Evolutionary conservation across 1,140 invertebrate genomes (phyloP), one percentile per base, ranked within the genome.

Genomic region (Cecropterus lyciades): DNA sequence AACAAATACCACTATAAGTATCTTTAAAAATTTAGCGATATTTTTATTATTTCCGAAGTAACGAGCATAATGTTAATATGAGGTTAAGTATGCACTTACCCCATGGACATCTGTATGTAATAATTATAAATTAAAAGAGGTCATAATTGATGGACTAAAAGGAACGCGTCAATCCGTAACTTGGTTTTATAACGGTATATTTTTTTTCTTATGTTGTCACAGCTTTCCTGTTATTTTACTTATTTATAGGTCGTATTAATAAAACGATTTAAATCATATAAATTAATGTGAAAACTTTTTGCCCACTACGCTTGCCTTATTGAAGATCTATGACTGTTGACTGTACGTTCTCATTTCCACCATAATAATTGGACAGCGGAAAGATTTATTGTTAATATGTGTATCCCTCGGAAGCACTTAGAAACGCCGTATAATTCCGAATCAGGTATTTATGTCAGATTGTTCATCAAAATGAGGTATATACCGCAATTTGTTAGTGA

Each of bases 391-490:
- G 49, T 45, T 13, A 43, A 48, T 49, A n/a, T 48, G 24, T 57
- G 14, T 59, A 57, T 56, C 17, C 17, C 20, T 42, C 40, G 9
- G 5, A 16, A 53, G 30, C 30, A 53, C 30, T 40, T 53, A 53
- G 14, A 53, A 45, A 45, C 55, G 20, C 17, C 48, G 27, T 20
- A 17, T 17, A 40, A 53, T 11, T 53, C 51, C 9, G 16, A 7
- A 17, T 37, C 52, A 16, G 43, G 37, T 60, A 17, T n/a, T 49
- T 49, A 49, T 43, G 45, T 60, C 57, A 45, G 57, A 60, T 48
- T 60, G 24, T 60, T 49, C 43, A 60, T 60, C 43, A 60, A 60
- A 60, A 60, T 60, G 57, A 55, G 33, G 30, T 20, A 55, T 55
- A 37, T 60, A 16, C 57, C 57, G 57, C 57, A 51, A 60, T 60